A percentile compares a stretch with the other conserved stretches of the same genome.
phyloP scores from a whole-genome alignment of 2,113 vertebrate genomes.

The Oryzias javanicus region DNA sequence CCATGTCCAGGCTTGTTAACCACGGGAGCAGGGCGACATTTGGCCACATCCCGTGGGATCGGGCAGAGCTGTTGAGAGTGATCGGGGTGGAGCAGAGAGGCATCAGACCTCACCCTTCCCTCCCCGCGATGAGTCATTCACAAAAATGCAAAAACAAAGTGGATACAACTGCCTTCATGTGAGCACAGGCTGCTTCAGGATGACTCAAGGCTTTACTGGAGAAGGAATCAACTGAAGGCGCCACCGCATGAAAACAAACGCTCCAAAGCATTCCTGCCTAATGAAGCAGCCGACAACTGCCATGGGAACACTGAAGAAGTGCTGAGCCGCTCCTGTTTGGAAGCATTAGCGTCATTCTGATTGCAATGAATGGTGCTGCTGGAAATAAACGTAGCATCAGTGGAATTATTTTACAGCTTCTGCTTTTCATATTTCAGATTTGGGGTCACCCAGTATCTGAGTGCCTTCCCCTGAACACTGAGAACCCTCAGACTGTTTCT shows the following conservation, averaged over 20 bases:
- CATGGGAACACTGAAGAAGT: background rate
- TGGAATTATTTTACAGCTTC: no score
- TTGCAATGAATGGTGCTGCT: background rate
- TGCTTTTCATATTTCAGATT: no score
- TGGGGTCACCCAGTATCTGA: no score
- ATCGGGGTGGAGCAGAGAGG: conserved; percentile 29
- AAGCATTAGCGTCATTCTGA: background rate
- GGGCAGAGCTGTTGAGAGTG: conserved; percentile 10
- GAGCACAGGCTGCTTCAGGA: conserved; percentile 41
- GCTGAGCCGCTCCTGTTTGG: background rate
- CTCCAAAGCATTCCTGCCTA: conserved; percentile 25
- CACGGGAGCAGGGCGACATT: conserved; percentile 3
- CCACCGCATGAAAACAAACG: background rate
- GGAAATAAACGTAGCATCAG: no score
- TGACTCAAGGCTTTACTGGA: conserved; percentile 22
- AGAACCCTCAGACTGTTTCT: no score
- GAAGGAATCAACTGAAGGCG: conserved; percentile 5
- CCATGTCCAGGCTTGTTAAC: conserved; percentile 53
- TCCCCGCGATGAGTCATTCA: conserved; percentile 59
- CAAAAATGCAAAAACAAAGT: conserved; percentile 60
- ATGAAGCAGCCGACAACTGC: conserved; percentile 31
- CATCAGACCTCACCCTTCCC: conserved; percentile 14
- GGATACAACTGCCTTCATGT: conserved; percentile 42
- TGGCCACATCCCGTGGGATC: conserved; percentile 40
- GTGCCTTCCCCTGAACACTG: no score